These are phyloP conservation scores for Tetragnatha montana DNA, from an alignment of 2,888 invertebrate species.

Conservation along the genomic window DNA sequence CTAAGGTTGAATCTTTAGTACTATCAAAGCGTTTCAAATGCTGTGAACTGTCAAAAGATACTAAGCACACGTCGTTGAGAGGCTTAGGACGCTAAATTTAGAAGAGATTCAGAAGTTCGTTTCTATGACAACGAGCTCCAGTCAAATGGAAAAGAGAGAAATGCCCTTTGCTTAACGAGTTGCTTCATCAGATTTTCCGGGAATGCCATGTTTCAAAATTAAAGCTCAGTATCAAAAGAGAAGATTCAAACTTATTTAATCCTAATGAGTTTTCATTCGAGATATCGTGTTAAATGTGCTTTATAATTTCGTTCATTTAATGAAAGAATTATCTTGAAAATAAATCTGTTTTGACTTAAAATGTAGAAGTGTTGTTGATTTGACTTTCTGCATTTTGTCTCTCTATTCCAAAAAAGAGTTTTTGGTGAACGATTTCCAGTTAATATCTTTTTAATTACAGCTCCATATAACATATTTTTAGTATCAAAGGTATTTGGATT, in stretches of 20 bases:
- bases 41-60: not conserved
- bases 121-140: constrained; percentile 39
- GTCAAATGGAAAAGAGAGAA: not conserved
- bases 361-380: too few relatives aligned
- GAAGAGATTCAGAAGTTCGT: constrained; percentile 20
- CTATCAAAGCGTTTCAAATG: too few relatives aligned
- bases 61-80: not conserved
- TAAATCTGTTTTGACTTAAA: too few relatives aligned
- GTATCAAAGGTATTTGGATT: too few relatives aligned
- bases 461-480: too few relatives aligned
- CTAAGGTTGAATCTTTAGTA: too few relatives aligned
- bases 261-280: not conserved
- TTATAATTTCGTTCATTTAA: too few relatives aligned
- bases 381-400: too few relatives aligned
- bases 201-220: not conserved
- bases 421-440: too few relatives aligned
- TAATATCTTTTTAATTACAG: too few relatives aligned
- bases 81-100: constrained; percentile 27
- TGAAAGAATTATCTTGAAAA: too few relatives aligned
- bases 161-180: constrained; percentile 7
- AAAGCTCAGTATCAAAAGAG: not conserved
- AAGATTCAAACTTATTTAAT: not conserved
- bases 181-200: not conserved
- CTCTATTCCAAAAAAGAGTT: too few relatives aligned
- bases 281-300: not conserved